Evolutionary conservation across 1,140 invertebrate genomes (phyloP), one percentile per base, ranked within the genome.

Genomic region (Helicoverpa armigera): DNA sequence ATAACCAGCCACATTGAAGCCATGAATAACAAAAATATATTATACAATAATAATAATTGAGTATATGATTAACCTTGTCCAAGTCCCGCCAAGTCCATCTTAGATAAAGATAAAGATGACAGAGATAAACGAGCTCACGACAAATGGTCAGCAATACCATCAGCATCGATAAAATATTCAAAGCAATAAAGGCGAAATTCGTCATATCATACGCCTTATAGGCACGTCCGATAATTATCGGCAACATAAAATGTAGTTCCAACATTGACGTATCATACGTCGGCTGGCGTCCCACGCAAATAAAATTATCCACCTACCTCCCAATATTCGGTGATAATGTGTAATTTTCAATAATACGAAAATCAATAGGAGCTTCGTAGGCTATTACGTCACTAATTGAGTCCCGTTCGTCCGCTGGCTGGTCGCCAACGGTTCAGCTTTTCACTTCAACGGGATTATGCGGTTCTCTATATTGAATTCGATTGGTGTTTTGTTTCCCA

Each of bases 311-410:
- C 35, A 51, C 43, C 7, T 77, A 31, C 61, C 69, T 51, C 31
- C 74, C 43, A 65, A 77, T 77, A 53, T 65, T 65, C 69, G 60
- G 60, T 31, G 74, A 65, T 77, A 65, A 77, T 77, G 60, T 61
- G 48, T 77, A 77, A 77, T 77, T 77, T 77, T 77, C 74, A 77
- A 77, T 77, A 77, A 77, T 77, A 77, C 60, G 74, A 77, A 77
- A 77, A 77, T 77, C 74, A 65, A 77, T 77, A 77, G 18, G 74
- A 72, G 23, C 35, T 77, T 31, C 74, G 74, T 51, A 53, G 48
- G 74, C 60, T 77, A 65, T 77, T 77, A 77, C 58, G 74, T 50
- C 35, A 61, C 60, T 77, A 77, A 77, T 77, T 77, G 74, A 77
- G 74, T 77, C 48, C 14, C 60, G 69, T 54, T 54, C 60, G 74